These are phyloP conservation scores for Oegoconia quadripuncta DNA, from an alignment of 2,888 invertebrate genomes.

Conservation along the genomic window DNA sequence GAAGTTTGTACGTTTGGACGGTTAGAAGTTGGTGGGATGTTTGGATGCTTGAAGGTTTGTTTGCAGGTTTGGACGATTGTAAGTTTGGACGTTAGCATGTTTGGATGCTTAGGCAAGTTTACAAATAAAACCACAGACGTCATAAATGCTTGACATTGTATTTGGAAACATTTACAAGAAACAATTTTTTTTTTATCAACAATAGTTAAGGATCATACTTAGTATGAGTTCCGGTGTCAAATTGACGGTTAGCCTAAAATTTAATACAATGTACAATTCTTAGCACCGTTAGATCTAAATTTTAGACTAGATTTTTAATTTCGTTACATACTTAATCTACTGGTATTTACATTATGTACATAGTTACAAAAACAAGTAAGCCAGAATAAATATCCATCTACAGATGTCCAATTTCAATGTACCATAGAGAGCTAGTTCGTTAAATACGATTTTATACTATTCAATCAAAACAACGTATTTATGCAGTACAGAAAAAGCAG, in stretches of 20 bases:
- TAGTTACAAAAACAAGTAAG: slow-evolving; percentile 18
- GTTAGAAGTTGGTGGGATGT: no score
- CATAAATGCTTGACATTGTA: slow-evolving; percentile 75
- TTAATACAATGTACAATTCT: slow-evolving; percentile 64
- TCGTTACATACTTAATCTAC: slow-evolving; percentile 42
- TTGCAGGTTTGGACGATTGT: no score
- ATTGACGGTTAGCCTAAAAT: slow-evolving; percentile 54
- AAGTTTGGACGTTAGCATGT: no score
- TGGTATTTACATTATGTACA: slow-evolving; percentile 36
- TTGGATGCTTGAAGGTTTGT: no score
- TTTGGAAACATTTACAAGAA: slow-evolving; percentile 78
- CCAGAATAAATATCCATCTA: no score
- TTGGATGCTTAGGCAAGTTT: no score
- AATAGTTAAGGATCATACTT: slow-evolving; percentile 61
- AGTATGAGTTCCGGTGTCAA: slow-evolving; percentile 54
- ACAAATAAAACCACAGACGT: slow-evolving; percentile 48
- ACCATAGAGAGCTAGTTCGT: no score
- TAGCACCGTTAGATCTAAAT: slow-evolving; percentile 77
- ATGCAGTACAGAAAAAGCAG: no score
- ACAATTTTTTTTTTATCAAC: slow-evolving; percentile 56
- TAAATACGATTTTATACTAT: no score
- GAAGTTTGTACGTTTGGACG: no score
- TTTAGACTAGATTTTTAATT: slow-evolving; percentile 72
- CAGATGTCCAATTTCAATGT: no score
- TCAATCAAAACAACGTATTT: no score